Base-by-base conservation (phyloP, 2,888 invertebrate species). In the Amiota minor region DNA sequence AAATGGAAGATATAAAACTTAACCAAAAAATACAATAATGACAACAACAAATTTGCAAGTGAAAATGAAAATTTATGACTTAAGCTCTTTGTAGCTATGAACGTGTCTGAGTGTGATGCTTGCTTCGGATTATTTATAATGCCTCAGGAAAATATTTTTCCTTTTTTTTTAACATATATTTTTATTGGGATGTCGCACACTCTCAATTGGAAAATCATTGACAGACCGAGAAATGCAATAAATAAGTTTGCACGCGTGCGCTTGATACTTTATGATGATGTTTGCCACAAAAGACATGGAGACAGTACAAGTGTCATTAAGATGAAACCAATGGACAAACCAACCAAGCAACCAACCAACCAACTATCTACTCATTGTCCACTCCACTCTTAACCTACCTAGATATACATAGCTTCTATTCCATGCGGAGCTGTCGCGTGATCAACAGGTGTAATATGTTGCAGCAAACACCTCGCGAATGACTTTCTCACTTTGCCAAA, bases 31-130 rank as follows among this genome's bases (percentile, higher is more conserved):
- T 65, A 47, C 47, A 47, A 59, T 11, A n/a, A n/a, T 11, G 18
- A 59, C 59, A 59, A 59, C 47, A 47, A n/a, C 16, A 65, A 65
- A 65, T n/a, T 47, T 47, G 23, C 65, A 65, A 47, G 49, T 65
- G 65, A 65, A 65, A 65, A 65, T 65, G 10, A 65, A 65, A 49
- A 65, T 65, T 65, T 65, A 65, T 65, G 65, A 65, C 35, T 65
- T 65, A n/a, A 47, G 65, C 47, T 16, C 18, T 50, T 50, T 14
- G 50, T 2, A n/a, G 50, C 50, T n/a, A 23, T 23, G 23, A 35
- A 35, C 6, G 35, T 23, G 50, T 50, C n/a, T n/a, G 50, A 50
- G 53, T 50, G 53, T 50, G 53, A 50, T n/a, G 53, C n/a, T 12
- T 50, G 53, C 4, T n/a, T n/a, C 14, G 35, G 35, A 62, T 62